phyloP scores from a whole-genome alignment of 2,797 vertebrate species.

The Toxotes lorentzi region DNA sequence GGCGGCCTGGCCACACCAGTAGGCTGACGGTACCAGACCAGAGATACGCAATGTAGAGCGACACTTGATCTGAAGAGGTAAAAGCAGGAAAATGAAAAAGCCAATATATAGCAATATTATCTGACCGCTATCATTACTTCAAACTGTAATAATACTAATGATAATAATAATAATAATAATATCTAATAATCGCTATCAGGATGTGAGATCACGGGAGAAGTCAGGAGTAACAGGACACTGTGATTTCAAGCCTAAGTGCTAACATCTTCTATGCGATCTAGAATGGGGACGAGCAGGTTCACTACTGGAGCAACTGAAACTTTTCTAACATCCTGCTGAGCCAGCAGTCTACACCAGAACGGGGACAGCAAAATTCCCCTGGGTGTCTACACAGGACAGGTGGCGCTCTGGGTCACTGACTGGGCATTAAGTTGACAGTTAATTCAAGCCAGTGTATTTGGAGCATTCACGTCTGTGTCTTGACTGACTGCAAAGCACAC shows the following conservation, averaged over 20 bases:
- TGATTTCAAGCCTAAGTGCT: not conserved
- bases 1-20: slow-evolving; percentile 93
- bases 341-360: not conserved
- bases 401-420: not conserved
- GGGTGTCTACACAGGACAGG: not conserved
- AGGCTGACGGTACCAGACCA: slow-evolving; percentile 91
- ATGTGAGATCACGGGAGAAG: too few relatives aligned
- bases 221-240: too few relatives aligned
- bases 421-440: too few relatives aligned
- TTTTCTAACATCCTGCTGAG: not conserved
- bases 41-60: slow-evolving; percentile 89
- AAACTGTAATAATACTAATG: too few relatives aligned
- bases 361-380: not conserved
- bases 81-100: not conserved
- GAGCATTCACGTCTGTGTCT: too few relatives aligned
- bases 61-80: slow-evolving; percentile 85
- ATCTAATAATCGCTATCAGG: too few relatives aligned
- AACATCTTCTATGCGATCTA: not conserved
- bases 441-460: too few relatives aligned
- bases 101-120: too few relatives aligned
- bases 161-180: too few relatives aligned
- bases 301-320: not conserved
- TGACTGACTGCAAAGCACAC: too few relatives aligned
- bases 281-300: not conserved
- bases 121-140: too few relatives aligned